Conservation (phyloP, 1,140 invertebrate species). For the Scylla paramamosain region DNA sequence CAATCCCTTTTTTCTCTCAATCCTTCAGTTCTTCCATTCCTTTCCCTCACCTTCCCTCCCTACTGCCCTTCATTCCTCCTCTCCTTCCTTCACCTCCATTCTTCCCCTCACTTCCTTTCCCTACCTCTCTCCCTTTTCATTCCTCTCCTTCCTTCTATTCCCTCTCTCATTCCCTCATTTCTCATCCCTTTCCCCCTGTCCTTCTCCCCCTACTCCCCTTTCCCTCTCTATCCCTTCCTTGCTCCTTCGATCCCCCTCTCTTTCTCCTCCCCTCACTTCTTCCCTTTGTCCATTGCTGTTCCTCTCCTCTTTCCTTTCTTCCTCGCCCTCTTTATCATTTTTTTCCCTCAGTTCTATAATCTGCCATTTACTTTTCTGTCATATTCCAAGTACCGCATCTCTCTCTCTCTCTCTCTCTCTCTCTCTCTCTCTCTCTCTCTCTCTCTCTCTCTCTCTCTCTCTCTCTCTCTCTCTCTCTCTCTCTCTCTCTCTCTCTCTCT, state of each 20-base stretch:
- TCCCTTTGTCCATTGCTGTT: background rate
- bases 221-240: too few species aligned
- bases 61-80: too few species aligned
- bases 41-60: too few species aligned
- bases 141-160: background rate
- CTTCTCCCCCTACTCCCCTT: too few species aligned
- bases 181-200: too few species aligned
- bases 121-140: background rate
- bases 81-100: too few species aligned
- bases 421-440: background rate
- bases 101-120: background rate
- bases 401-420: too few species aligned
- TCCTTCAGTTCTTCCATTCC: background rate
- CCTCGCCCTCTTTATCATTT: background rate
- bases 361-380: background rate
- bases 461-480: background rate
- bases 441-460: conserved; percentile 9
- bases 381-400: background rate
- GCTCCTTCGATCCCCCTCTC: background rate
- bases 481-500: background rate
- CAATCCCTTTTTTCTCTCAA: background rate
- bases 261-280: background rate
- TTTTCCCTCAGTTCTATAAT: too few species aligned
- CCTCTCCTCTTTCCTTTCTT: too few species aligned
- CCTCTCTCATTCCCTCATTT: background rate